Evolutionary conservation across 2,113 vertebrate genomes (phyloP).

Genomic region (Falco punctatus): DNA sequence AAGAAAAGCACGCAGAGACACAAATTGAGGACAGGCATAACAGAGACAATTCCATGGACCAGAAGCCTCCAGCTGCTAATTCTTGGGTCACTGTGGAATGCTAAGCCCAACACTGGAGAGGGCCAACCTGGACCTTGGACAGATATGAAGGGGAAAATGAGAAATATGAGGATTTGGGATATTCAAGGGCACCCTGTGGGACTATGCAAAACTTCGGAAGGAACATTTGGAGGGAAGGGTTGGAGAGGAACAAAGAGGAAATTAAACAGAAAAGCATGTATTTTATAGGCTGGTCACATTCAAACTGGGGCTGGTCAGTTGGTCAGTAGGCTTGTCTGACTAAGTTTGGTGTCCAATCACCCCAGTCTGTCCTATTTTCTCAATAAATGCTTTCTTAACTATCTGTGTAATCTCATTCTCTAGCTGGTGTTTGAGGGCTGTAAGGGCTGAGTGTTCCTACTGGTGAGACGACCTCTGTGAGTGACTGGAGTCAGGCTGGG

Average conservation of each 20-base stretch:
- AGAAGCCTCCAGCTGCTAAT: not conserved
- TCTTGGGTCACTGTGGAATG: not conserved
- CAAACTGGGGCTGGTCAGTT: not conserved
- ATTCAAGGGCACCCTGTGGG: not conserved
- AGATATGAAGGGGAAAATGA: not conserved
- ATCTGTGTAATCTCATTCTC: not conserved
- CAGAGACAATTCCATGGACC: not conserved
- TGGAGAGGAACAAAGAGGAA: not conserved
- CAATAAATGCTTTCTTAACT: not conserved
- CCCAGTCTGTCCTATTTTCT: not conserved
- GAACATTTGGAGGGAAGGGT: not conserved
- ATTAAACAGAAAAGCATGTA: not conserved
- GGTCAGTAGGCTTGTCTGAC: not conserved
- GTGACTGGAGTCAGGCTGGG: accelerated
- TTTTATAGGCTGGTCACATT: accelerated
- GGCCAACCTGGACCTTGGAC: not conserved
- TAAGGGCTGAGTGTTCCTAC: not conserved
- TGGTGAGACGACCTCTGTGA: not conserved
- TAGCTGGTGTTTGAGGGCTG: accelerated
- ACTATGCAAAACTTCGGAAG: not conserved
- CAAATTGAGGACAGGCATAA: not conserved
- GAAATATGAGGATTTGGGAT: not conserved
- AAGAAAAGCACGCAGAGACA: not conserved
- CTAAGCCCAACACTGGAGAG: accelerated
- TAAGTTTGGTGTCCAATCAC: accelerated